Percentiles rank a stretch among this genome's conserved stretches.
Evolutionary conservation across 2,888 invertebrate species (phyloP).

Genomic region (Xylophagus ater): DNA sequence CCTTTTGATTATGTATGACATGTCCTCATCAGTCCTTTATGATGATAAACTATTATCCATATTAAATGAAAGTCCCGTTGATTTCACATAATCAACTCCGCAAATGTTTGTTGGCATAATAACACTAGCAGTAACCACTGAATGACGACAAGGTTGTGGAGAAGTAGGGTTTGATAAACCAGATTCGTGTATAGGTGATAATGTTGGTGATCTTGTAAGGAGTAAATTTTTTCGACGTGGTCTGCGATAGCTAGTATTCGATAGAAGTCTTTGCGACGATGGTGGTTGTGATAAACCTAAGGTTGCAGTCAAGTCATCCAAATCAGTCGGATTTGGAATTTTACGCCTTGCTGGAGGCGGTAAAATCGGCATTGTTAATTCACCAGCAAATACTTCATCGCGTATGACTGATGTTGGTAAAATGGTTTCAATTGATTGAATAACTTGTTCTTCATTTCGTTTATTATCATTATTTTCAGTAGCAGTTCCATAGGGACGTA

Average conservation of each 20-base stretch:
- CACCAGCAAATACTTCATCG: constrained; percentile 21
- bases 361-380: constrained; percentile 33
- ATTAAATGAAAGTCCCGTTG: too few species aligned
- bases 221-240: constrained; percentile 40
- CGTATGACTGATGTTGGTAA: constrained; percentile 36
- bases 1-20: too few species aligned
- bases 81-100: too few species aligned
- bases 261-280: constrained; percentile 24
- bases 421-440: constrained; percentile 27
- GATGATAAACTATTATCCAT: too few species aligned
- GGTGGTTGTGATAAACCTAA: constrained; percentile 41
- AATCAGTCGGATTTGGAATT: constrained; percentile 40
- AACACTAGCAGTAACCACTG: constrained; percentile 26
- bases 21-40: too few species aligned
- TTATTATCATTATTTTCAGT: constrained; percentile 8
- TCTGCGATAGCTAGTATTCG: constrained; percentile 28
- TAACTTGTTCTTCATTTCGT: background rate
- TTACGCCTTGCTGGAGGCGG: constrained; percentile 42
- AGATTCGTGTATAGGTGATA: constrained; percentile 60
- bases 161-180: constrained; percentile 60
- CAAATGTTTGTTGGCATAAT: too few species aligned
- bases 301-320: constrained; percentile 47
- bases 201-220: constrained; percentile 43
- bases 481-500: constrained; percentile 31
- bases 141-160: constrained; percentile 42